These are phyloP conservation scores for Desmophyllum pertusum DNA, from an alignment of 92 coral and sea anemone genomes.

Conservation along the genomic window DNA sequence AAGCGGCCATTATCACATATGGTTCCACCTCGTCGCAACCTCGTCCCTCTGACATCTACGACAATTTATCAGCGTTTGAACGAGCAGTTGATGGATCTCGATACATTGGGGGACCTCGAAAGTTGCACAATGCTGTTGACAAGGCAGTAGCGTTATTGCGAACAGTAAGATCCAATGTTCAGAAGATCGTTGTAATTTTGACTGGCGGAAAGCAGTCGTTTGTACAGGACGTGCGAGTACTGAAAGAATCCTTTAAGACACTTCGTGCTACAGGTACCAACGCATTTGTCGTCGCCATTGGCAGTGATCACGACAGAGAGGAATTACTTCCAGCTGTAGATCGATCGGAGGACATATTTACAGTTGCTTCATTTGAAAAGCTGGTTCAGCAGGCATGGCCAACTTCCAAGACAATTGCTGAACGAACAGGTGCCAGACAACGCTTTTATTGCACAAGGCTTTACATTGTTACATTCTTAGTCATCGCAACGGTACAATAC, in stretches of 20 bases:
- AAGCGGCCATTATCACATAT: conserved; percentile 58
- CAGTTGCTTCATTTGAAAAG: conserved; percentile 31
- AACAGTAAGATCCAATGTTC: conserved; percentile 48
- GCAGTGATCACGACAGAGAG: conserved; percentile 36
- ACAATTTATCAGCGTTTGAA: conserved; percentile 41
- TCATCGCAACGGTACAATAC: neutral
- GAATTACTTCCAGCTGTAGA: conserved; percentile 58
- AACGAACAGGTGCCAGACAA: conserved; percentile 43
- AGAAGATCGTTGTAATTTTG: conserved; percentile 63
- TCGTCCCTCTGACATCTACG: conserved; percentile 1
- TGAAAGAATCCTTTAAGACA: conserved; percentile 54
- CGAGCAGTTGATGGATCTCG: conserved; percentile 50
- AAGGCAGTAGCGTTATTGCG: conserved; percentile 46
- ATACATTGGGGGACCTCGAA: conserved; percentile 54
- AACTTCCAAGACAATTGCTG: conserved; percentile 38
- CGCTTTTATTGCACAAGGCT: neutral
- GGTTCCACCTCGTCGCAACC: conserved; percentile 22
- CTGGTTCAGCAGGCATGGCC: conserved; percentile 41
- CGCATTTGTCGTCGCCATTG: conserved; percentile 69
- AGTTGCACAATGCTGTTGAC: conserved; percentile 64
- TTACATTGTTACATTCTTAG: neutral
- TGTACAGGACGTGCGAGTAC: conserved; percentile 31
- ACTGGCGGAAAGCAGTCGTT: conserved; percentile 60
- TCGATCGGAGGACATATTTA: conserved; percentile 58
- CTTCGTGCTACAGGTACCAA: conserved; percentile 63